Evolutionary conservation across 2,113 vertebrate genomes (phyloP).

Genomic region (Amphiprion percula): DNA sequence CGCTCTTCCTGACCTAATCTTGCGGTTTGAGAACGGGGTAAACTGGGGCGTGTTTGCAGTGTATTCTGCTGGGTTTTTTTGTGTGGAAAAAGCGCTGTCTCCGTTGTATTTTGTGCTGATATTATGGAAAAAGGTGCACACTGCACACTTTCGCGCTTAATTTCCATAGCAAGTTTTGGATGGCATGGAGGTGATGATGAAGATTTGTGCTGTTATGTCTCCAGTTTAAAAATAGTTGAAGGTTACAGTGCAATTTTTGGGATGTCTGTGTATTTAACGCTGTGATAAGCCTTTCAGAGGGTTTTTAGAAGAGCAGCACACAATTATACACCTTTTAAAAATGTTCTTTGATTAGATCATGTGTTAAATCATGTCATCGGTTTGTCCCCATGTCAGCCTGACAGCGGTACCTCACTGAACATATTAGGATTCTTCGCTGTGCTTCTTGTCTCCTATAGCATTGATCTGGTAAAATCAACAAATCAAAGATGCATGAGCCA

Average conservation of each 20-base stretch:
- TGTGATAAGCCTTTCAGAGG: background rate
- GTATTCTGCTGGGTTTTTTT: slow-evolving; percentile 15
- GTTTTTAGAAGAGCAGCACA: no score
- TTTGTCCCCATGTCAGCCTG: background rate
- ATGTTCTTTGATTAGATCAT: background rate
- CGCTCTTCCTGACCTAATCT: slow-evolving; percentile 49
- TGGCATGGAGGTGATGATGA: slow-evolving; percentile 37
- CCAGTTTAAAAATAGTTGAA: slow-evolving; percentile 24
- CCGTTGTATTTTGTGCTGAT: slow-evolving; percentile 71
- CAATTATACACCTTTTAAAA: no score
- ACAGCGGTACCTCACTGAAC: background rate
- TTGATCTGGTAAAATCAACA: slow-evolving; percentile 51
- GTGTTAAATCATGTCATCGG: background rate
- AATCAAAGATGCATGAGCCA: slow-evolving; percentile 61
- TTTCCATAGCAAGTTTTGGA: slow-evolving; percentile 57
- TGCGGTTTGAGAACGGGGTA: slow-evolving; percentile 16
- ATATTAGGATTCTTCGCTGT: slow-evolving; percentile 34
- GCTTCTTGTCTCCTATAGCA: slow-evolving; percentile 33
- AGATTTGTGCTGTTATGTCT: slow-evolving; percentile 34
- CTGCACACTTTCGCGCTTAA: slow-evolving; percentile 42
- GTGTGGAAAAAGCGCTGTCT: slow-evolving; percentile 56
- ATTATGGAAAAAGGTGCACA: slow-evolving; percentile 55
- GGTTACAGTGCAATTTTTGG: background rate
- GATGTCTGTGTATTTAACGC: background rate
- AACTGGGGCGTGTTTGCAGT: slow-evolving; percentile 30